Evolutionary conservation across 2,888 invertebrate species (phyloP), one percentile per base, ranked within the genome.

Genomic region (Mayetiola destructor): DNA sequence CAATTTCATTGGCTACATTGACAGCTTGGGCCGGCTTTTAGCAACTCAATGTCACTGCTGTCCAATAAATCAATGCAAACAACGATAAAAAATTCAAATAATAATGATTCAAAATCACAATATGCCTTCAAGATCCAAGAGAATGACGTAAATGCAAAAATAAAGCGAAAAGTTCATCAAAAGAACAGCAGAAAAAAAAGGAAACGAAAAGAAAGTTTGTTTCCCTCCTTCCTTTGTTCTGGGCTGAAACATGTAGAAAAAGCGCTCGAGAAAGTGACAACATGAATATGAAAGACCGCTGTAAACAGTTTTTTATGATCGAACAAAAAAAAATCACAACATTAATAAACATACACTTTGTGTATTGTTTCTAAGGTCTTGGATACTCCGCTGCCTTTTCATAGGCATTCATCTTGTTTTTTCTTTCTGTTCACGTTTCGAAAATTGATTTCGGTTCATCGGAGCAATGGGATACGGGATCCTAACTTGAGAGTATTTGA

Each of bases 31-130:
- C n/a, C n/a, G n/a, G 21, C 16, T 48, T 23, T 48, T 48, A 48
- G 23, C 48, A n/a, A 27, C n/a, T 27, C 9, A 48, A n/a, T 48
- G 23, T 48, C n/a, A n/a, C n/a, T 48, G 27, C 27, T 8, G 27
- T 16, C 29, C 48, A 48, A 48, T 48, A 48, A 48, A 48, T 48
- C 48, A 48, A 48, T 48, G 48, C 32, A 20, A 48, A 48, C 23
- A 42, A 42, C 8, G 39, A 21, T 3, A 40, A 9, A 27, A 10
- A 23, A 27, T 6, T 4, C 14, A n/a, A 23, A 48, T 9, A 48
- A 23, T 27, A 5, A 27, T 3, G 48, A 23, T 16, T 2, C 48
- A 48, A 48, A 48, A 48, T 48, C 27, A 27, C 48, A 48, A 48
- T 48, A 14, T 48, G 48, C 48, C 18, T 6, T 14, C n/a, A 6